Conservation (phyloP, 2,113 vertebrate species). For the Hydrochoerus hydrochaeris region DNA sequence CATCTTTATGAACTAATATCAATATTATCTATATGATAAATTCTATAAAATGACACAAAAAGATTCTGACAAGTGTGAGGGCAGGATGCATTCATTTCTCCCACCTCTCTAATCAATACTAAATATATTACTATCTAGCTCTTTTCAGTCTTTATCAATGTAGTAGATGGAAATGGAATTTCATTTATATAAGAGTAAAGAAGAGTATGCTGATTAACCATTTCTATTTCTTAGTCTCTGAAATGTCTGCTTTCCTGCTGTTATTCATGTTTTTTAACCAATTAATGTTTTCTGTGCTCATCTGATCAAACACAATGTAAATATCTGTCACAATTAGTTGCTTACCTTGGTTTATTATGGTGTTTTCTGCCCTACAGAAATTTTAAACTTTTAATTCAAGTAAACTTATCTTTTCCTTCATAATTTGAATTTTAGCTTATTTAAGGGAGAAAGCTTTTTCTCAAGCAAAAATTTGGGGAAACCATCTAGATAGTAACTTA, state of each 20-base stretch:
- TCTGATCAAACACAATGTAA: neutral
- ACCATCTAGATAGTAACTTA: neutral
- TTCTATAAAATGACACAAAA: neutral
- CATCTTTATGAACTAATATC: neutral
- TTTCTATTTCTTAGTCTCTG: neutral
- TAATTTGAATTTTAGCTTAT: slow-evolving; percentile 1
- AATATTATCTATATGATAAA: neutral
- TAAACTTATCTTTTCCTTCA: slow-evolving; percentile 13
- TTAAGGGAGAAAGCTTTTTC: neutral
- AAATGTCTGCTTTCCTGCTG: slow-evolving; percentile 25
- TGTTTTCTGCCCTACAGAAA: neutral
- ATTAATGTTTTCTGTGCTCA: neutral
- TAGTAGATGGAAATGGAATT: neutral
- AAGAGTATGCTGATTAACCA: neutral
- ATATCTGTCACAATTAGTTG: neutral
- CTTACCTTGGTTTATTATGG: neutral
- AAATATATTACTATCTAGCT: neutral
- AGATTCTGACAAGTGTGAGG: neutral
- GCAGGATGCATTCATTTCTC: neutral
- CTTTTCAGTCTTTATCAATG: neutral
- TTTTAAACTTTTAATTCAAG: neutral
- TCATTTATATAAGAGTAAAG: neutral
- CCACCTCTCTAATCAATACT: neutral
- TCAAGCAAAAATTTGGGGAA: neutral
- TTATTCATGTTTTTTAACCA: neutral